phyloP scores from a whole-genome alignment of 2,113 vertebrate genomes.

The Clupea harengus region DNA sequence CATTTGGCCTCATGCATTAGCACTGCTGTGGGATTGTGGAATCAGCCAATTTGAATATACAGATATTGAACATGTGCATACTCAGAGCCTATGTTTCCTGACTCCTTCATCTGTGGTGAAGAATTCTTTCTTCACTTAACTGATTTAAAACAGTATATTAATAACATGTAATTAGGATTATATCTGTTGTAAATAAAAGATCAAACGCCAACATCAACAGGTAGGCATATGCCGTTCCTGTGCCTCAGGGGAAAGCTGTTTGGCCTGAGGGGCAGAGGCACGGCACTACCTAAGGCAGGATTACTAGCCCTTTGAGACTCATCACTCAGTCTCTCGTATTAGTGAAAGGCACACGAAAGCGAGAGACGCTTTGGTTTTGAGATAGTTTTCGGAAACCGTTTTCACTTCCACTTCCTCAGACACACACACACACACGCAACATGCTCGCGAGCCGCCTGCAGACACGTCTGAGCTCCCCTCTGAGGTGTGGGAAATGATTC shows the following conservation, averaged over 20 bases:
- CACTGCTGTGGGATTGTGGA: conserved; percentile 1
- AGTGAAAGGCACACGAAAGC: background rate
- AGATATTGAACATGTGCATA: background rate
- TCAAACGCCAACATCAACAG: background rate
- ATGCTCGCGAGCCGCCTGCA: background rate
- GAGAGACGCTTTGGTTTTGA: background rate
- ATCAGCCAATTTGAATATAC: background rate
- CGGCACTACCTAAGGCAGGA: background rate
- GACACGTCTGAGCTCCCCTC: background rate
- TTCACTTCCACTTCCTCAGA: background rate
- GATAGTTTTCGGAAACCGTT: background rate
- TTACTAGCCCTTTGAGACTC: background rate
- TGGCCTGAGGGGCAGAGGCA: background rate
- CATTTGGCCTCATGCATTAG: background rate
- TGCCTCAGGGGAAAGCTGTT: background rate
- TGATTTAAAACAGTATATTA: background rate
- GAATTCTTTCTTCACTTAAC: background rate
- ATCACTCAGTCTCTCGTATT: background rate
- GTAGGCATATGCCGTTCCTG: background rate
- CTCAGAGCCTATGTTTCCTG: background rate
- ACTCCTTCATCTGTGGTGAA: background rate
- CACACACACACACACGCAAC: background rate
- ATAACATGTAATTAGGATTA: background rate
- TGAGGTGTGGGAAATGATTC: conserved; percentile 2
- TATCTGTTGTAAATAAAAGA: background rate